These are phyloP conservation scores for Octonoba sinensis DNA, from an alignment of 2,888 invertebrate species.

Conservation along the genomic window DNA sequence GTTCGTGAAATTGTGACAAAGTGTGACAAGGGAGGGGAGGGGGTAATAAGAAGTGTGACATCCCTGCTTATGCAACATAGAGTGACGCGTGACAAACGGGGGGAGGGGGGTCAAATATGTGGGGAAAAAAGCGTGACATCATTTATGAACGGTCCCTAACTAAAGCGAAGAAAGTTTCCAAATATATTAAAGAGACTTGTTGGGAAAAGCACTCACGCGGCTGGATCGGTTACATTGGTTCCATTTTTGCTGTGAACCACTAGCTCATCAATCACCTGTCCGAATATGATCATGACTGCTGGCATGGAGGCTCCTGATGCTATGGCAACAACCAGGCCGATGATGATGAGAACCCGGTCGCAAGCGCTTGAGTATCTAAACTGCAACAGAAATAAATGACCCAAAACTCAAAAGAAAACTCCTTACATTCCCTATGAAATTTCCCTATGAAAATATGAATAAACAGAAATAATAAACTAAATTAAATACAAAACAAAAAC, in stretches of 20 bases:
- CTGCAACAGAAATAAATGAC: slow-evolving; percentile 11
- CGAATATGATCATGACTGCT: slow-evolving; percentile 44
- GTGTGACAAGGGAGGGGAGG: too few relatives aligned
- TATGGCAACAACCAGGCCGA: slow-evolving; percentile 32
- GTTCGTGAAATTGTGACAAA: too few relatives aligned
- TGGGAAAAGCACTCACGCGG: too few relatives aligned
- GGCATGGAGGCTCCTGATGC: slow-evolving; percentile 40
- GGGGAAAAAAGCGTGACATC: too few relatives aligned
- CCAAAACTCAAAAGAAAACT: background rate
- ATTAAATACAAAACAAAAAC: background rate
- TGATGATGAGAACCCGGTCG: slow-evolving; percentile 22
- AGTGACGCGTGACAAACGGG: too few relatives aligned
- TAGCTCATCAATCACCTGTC: slow-evolving; percentile 38
- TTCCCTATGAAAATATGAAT: background rate
- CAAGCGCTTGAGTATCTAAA: slow-evolving; percentile 35
- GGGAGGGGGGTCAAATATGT: too few relatives aligned
- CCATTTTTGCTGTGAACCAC: background rate
- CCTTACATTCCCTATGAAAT: background rate
- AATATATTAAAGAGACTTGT: too few relatives aligned
- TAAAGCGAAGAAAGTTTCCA: too few relatives aligned
- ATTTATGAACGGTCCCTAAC: too few relatives aligned
- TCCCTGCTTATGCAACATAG: too few relatives aligned
- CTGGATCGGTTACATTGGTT: too few relatives aligned
- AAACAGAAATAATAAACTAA: background rate
- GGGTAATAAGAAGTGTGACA: too few relatives aligned